A percentile compares a stretch with the other conserved stretches of the same genome.
Evolutionary conservation across 2,888 invertebrate species (phyloP).

Genomic region (Clusia tigrina): DNA sequence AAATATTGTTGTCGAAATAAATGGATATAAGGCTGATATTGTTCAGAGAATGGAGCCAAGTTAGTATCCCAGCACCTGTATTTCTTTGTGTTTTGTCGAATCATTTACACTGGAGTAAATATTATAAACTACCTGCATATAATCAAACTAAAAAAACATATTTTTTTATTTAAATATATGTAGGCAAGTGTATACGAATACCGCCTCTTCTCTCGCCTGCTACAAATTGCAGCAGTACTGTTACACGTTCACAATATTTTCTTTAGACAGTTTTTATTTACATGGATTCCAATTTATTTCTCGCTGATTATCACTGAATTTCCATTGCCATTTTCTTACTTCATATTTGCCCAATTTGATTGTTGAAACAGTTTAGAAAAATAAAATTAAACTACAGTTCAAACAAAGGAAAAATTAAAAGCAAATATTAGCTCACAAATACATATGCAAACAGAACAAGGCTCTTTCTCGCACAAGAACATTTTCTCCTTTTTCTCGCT

Average conservation of each 20-base stretch:
- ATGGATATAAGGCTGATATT: too few species aligned
- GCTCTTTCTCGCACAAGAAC: constrained; percentile 5
- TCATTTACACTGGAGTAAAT: too few species aligned
- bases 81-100: too few species aligned
- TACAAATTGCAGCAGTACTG: too few species aligned
- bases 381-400: constrained; percentile 59
- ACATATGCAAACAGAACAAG: constrained; percentile 51
- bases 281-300: not conserved
- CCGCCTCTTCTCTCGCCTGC: too few species aligned
- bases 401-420: constrained; percentile 60
- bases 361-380: constrained; percentile 34
- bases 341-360: not conserved
- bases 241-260: too few species aligned
- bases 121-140: not conserved
- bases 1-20: too few species aligned
- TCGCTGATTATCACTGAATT: not conserved
- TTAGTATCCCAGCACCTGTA: too few species aligned
- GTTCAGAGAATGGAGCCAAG: too few species aligned
- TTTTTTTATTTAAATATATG: not conserved
- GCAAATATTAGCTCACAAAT: constrained; percentile 50
- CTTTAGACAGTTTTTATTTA: too few species aligned
- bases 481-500: not conserved
- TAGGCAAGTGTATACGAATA: too few species aligned
- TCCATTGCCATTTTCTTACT: not conserved
- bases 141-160: not conserved